Base-by-base conservation (phyloP, 1,140 invertebrate genomes). In the Lasaia peninsularis region DNA sequence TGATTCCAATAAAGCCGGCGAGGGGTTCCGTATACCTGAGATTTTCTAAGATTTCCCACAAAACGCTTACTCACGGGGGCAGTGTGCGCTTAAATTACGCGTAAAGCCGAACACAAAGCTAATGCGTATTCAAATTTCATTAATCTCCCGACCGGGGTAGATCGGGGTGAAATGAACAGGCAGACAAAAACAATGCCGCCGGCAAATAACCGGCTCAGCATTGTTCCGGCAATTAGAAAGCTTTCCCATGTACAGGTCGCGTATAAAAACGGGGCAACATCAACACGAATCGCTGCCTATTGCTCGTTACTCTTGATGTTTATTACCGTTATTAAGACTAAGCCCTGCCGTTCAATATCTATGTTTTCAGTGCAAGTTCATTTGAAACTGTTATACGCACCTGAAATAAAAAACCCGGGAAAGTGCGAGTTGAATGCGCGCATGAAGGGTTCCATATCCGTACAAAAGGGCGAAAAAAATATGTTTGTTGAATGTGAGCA, bases 151-250 rank as follows among this genome's bases (percentile, higher is more conserved):
- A 56, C 63, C 70, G 70, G 73, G 78, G 80, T 73, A 78, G 72
- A 78, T 78, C 77, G 78, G 80, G 80, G 80, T 82, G 84, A 86
- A 85, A 85, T 85, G 82, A 88, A 86, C 85, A 81, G 76, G 78
- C 81, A 83, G 83, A 88, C 85, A 86, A 88, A 88, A 88, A 88
- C 85, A 88, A 88, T 86, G 82, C 82, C 85, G 79, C 80, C 72
- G 80, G 85, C 85, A 79, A 86, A 88, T 86, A 88, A 86, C 85
- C 82, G 78, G 85, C 82, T 86, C 85, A 84, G 85, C 85, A 86
- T 88, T 88, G 85, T 88, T 88, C 85, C 85, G 83, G 83, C 85
- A 88, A 88, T 88, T 86, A 88, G 83, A 88, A 86, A 88, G 85
- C 85, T 88, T 88, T 88, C 85, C 83, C 81, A 83, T 88, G 85